These are phyloP conservation scores for Cyclophora albipunctata DNA, from an alignment of 2,888 invertebrate genomes.

Conservation along the genomic window DNA sequence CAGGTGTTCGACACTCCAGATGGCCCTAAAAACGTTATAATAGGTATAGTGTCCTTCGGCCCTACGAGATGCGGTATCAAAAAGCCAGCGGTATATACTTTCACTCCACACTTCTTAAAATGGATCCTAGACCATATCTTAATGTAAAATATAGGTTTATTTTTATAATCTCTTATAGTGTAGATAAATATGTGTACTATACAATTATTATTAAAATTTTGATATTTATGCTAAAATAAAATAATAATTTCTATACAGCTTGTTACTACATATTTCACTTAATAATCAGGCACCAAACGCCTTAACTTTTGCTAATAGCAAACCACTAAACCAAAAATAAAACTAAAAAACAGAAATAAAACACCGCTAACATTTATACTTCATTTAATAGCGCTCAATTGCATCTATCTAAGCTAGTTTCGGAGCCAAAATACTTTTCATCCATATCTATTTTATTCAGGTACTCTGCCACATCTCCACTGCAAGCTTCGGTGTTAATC, in stretches of 20 bases:
- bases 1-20: slow-evolving; percentile 62
- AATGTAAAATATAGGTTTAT: slow-evolving; percentile 8
- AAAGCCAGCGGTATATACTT: slow-evolving; percentile 75
- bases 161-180: too few species aligned
- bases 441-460: slow-evolving; percentile 52
- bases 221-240: too few species aligned
- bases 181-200: too few species aligned
- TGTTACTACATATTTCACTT: too few species aligned
- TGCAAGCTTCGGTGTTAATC: slow-evolving; percentile 50
- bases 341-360: too few species aligned
- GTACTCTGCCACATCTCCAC: slow-evolving; percentile 49
- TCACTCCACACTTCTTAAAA: slow-evolving; percentile 60
- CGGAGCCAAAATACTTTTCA: slow-evolving; percentile 50
- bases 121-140: slow-evolving; percentile 70
- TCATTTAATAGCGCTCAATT: background rate
- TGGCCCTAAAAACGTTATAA: slow-evolving; percentile 67
- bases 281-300: too few species aligned
- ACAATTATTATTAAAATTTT: too few species aligned
- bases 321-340: too few species aligned
- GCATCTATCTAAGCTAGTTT: slow-evolving; percentile 38
- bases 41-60: slow-evolving; percentile 80
- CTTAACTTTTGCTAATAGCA: too few species aligned
- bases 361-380: too few species aligned
- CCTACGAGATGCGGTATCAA: slow-evolving; percentile 69
- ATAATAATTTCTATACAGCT: too few species aligned